Evolutionary conservation across 2,797 vertebrate species (phyloP).

Genomic region (Siniperca undulata): DNA sequence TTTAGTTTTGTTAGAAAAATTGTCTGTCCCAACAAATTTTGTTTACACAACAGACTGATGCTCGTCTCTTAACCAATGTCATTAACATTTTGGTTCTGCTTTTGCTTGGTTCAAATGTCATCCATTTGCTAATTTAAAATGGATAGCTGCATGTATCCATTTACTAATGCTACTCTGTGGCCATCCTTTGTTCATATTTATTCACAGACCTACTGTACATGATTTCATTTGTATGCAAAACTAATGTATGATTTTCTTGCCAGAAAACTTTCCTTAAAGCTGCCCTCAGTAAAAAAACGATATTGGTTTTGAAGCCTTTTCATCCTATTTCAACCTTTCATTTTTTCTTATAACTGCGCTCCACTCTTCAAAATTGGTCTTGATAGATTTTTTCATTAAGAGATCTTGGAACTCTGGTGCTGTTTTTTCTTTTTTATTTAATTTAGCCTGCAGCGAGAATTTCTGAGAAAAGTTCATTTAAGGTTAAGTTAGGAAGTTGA

Average conservation of each 20-base stretch:
- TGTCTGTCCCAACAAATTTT: neutral
- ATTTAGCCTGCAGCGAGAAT: constrained; percentile 26
- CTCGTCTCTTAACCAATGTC: constrained; percentile 34
- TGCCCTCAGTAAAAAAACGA: constrained; percentile 15
- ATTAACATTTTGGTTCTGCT: constrained; percentile 60
- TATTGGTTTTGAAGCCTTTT: constrained; percentile 49
- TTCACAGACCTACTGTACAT: constrained; percentile 10
- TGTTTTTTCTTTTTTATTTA: constrained; percentile 11
- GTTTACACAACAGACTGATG: constrained; percentile 21
- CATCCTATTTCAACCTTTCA: constrained; percentile 30
- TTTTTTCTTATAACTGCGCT: constrained; percentile 20
- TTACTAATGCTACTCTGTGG: constrained; percentile 62
- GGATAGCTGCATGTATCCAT: constrained; percentile 76
- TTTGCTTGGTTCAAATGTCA: constrained; percentile 52
- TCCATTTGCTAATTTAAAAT: constrained; percentile 67
- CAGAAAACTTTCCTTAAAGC: constrained; percentile 16
- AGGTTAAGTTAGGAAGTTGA: constrained; percentile 32
- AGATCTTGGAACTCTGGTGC: constrained; percentile 23
- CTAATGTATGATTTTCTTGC: constrained; percentile 22
- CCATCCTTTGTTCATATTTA: constrained; percentile 21
- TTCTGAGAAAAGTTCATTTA: constrained; percentile 32
- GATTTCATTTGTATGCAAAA: constrained; percentile 31
- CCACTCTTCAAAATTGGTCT: constrained; percentile 28
- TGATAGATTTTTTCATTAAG: constrained; percentile 37
- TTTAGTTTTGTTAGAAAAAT: constrained; percentile 15